Evolutionary conservation across 2,797 vertebrate genomes (phyloP).

Genomic region (Pogoniulus pusillus): DNA sequence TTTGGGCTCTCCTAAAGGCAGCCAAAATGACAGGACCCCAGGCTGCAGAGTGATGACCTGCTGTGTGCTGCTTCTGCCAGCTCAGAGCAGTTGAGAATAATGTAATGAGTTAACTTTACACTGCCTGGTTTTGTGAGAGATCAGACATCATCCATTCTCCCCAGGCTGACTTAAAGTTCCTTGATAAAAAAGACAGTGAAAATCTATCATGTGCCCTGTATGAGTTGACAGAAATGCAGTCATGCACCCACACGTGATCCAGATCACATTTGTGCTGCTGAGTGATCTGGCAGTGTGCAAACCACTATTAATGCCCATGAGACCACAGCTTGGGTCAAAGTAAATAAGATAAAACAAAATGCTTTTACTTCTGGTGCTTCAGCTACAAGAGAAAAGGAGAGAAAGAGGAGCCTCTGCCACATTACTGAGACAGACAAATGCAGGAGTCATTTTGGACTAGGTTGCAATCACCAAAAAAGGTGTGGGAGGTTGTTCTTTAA

Average conservation of each 20-base stretch:
- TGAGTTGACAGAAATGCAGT: slow-evolving; percentile 4
- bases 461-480: neutral
- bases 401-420: neutral
- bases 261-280: neutral
- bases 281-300: neutral
- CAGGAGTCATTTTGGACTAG: neutral
- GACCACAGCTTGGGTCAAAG: neutral
- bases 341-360: accelerated
- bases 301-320: neutral
- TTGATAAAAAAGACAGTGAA: neutral
- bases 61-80: neutral
- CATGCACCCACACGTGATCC: neutral
- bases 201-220: neutral
- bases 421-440: neutral
- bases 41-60: neutral
- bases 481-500: neutral
- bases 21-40: neutral
- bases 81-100: accelerated
- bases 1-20: neutral
- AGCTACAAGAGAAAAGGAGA: neutral
- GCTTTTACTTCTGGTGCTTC: neutral
- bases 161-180: neutral
- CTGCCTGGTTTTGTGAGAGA: neutral
- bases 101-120: neutral
- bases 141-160: neutral